Base-by-base conservation (phyloP, 2,888 invertebrate genomes). In the Acrobasis repandana region DNA sequence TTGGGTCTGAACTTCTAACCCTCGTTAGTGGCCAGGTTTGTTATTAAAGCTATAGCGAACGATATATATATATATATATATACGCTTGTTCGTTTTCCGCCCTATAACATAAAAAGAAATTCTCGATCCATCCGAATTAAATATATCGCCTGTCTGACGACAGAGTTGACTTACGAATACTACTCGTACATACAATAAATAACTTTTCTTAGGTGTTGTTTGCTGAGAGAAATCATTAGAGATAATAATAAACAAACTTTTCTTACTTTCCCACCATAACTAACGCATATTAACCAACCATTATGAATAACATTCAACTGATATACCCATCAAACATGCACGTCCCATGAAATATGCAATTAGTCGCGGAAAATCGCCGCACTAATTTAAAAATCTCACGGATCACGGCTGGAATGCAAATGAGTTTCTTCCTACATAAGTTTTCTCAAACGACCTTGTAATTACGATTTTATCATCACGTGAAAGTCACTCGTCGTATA, bases 311-410 rank as follows among this genome's bases (percentile, higher is more conserved):
- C 38, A 38, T 16, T 52, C 11, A 47, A 43, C 38, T 57, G 63
- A 66, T 66, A 63, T 67, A 46, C 43, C 57, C 52, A 61, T 57
- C 57, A 46, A 20, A 43, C 47, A 47, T 15, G 34, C 34, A 36
- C 49, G 54, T 59, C 49, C 51, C 51, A 51, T 51, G 62, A 56
- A 50, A 38, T 49, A 20, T 61, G 59, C 68, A 70, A 70, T 68
- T 70, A 65, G 65, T 58, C 64, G 64, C 57, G 67, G 70, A 72
- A 70, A 73, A 74, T 74, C 61, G 61, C 61, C 61, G 67, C 72
- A 70, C 65, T 73, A 73, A 73, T 73, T 73, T 72, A 72, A 74
- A 71, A 72, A 74, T 72, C 72, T 69, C 72, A 73, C 74, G 67
- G 72, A 72, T 72, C 70, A 74, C 70, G 74, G 64, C 62, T 51